These are phyloP conservation scores for Psylliodes chrysocephalus DNA, from an alignment of 2,888 invertebrate genomes.

Conservation along the genomic window DNA sequence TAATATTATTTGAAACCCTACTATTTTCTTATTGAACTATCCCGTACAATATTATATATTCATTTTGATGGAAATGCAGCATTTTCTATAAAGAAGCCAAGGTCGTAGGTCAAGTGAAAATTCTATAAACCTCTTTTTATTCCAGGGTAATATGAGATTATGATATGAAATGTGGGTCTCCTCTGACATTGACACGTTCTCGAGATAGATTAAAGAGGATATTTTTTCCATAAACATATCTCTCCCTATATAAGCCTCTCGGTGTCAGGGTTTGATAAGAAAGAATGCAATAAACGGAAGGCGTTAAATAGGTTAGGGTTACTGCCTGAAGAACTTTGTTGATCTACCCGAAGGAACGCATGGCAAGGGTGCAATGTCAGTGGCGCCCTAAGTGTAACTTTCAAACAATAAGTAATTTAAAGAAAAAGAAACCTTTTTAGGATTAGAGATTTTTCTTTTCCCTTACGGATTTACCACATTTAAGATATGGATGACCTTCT, in stretches of 20 bases:
- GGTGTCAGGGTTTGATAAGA: slow-evolving; percentile 30
- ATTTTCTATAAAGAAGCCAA: not conserved
- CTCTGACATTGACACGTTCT: slow-evolving; percentile 22
- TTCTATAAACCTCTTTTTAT: slow-evolving; percentile 13
- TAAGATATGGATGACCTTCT: too few species aligned
- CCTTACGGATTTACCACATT: too few species aligned
- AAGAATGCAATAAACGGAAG: slow-evolving; percentile 34
- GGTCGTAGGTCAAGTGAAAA: slow-evolving; percentile 13
- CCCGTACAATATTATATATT: not conserved
- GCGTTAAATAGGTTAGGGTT: slow-evolving; percentile 32
- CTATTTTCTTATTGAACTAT: not conserved
- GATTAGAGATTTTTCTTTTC: too few species aligned
- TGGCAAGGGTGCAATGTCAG: not conserved
- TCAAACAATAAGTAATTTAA: too few species aligned
- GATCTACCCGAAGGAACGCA: slow-evolving; percentile 16
- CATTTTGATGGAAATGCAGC: not conserved
- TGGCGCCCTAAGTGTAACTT: too few species aligned
- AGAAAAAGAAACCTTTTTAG: too few species aligned
- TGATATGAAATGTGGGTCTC: slow-evolving; percentile 12
- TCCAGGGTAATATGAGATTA: not conserved
- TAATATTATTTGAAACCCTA: too few species aligned
- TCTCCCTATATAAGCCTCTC: slow-evolving; percentile 7
- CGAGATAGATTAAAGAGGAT: slow-evolving; percentile 16
- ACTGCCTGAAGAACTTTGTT: slow-evolving; percentile 29
- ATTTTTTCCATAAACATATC: slow-evolving; percentile 15